Conservation (phyloP, 2,797 vertebrate species). For the Myiothlypis coronata region DNA sequence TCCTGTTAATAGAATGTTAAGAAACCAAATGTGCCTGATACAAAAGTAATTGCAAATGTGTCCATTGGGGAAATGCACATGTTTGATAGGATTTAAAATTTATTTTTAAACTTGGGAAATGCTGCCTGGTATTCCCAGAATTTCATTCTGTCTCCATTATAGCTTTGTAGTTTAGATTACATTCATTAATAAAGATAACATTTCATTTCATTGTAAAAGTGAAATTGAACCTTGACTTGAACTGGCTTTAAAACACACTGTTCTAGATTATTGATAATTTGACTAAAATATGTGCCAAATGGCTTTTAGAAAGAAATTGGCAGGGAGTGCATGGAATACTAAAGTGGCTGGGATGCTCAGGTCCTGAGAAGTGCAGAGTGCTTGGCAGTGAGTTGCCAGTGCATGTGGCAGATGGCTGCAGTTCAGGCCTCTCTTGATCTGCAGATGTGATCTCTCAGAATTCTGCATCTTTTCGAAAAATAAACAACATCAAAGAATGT, state of each 20-base stretch:
- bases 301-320: slow-evolving; percentile 26
- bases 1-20: neutral
- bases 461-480: neutral
- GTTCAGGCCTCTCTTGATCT: neutral
- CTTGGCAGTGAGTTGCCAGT: neutral
- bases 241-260: slow-evolving; percentile 2
- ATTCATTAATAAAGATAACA: slow-evolving; percentile 42
- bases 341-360: neutral
- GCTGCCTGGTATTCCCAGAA: slow-evolving; percentile 45
- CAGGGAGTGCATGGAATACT: neutral
- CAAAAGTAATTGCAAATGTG: neutral
- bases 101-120: slow-evolving; percentile 51
- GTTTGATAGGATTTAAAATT: slow-evolving; percentile 34
- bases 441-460: neutral
- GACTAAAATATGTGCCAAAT: slow-evolving; percentile 38
- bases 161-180: slow-evolving; percentile 10
- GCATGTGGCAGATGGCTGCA: neutral
- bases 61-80: neutral
- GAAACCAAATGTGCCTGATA: neutral
- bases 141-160: slow-evolving; percentile 19
- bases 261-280: slow-evolving; percentile 32
- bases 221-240: slow-evolving; percentile 32
- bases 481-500: neutral
- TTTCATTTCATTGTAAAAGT: slow-evolving; percentile 37
- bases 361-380: neutral